A percentile compares a stretch with the other conserved stretches of the same genome.
phyloP scores from a whole-genome alignment of 2,888 invertebrate genomes.

The Watsonalla binaria region DNA sequence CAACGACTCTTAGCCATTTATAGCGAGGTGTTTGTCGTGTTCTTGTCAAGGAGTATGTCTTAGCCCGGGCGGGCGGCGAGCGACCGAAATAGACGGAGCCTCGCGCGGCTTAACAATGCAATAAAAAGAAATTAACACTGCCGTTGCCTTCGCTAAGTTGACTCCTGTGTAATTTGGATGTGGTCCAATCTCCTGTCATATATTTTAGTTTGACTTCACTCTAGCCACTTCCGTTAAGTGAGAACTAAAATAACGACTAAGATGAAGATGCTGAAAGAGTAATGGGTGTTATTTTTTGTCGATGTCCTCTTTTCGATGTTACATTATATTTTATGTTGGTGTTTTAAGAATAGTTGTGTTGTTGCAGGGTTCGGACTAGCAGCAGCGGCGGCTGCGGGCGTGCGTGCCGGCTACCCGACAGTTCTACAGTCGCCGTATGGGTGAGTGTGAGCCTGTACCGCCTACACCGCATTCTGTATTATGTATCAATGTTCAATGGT shows the following conservation, averaged over 20 bases:
- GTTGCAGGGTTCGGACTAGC: slow-evolving; percentile 70
- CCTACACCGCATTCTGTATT: slow-evolving; percentile 48
- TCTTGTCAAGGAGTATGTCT: slow-evolving; percentile 67
- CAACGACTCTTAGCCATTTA: slow-evolving; percentile 68
- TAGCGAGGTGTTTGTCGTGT: slow-evolving; percentile 69
- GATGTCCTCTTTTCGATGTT: slow-evolving; percentile 38
- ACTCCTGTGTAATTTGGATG: slow-evolving; percentile 75
- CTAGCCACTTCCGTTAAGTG: slow-evolving; percentile 72
- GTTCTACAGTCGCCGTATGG: slow-evolving; percentile 90
- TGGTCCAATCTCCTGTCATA: slow-evolving; percentile 62
- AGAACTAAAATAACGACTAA: slow-evolving; percentile 56
- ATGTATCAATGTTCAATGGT: slow-evolving; percentile 74
- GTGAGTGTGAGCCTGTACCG: slow-evolving; percentile 79
- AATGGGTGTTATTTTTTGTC: slow-evolving; percentile 38
- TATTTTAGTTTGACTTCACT: slow-evolving; percentile 59
- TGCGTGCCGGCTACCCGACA: slow-evolving; percentile 87
- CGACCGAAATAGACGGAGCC: slow-evolving; percentile 69
- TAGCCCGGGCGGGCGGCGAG: slow-evolving; percentile 69
- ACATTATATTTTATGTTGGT: slow-evolving; percentile 21
- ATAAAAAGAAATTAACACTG: slow-evolving; percentile 78
- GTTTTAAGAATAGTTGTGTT: slow-evolving; percentile 34
- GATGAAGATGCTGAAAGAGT: slow-evolving; percentile 51
- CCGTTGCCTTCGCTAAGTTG: slow-evolving; percentile 72
- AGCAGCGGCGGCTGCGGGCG: slow-evolving; percentile 81
- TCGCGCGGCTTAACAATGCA: slow-evolving; percentile 76